These are phyloP conservation scores for Brachyopa scutellaris DNA, from an alignment of 2,888 invertebrate genomes.

Conservation along the genomic window DNA sequence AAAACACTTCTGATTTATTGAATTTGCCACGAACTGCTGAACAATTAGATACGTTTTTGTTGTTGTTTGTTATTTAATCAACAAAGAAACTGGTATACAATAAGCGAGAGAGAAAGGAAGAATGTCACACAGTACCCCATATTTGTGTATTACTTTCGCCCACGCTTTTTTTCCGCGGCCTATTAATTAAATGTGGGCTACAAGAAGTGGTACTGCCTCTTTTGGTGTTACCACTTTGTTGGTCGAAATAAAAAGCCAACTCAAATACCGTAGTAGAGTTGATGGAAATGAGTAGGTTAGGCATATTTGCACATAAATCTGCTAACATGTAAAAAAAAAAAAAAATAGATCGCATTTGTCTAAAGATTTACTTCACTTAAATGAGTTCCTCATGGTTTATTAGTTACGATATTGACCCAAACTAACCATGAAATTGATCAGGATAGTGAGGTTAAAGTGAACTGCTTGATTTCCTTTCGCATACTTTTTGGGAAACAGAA, in stretches of 20 bases:
- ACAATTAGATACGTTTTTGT: not conserved
- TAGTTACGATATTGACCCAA: too few species aligned
- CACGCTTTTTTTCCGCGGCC: not conserved
- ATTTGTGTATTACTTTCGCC: conserved; percentile 9
- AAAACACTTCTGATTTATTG: not conserved
- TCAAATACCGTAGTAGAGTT: conserved; percentile 19
- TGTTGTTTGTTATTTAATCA: not conserved
- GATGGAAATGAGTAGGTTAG: not conserved
- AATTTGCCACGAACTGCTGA: not conserved
- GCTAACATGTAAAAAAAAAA: too few species aligned
- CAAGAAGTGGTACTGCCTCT: conserved; percentile 10
- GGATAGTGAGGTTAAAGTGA: too few species aligned
- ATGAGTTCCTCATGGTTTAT: too few species aligned
- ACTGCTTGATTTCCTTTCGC: too few species aligned
- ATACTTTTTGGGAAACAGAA: too few species aligned
- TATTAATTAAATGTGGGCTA: conserved; percentile 24
- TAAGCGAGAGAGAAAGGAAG: not conserved
- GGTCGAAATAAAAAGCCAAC: not conserved
- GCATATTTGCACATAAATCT: conserved; percentile 11
- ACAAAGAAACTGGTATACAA: not conserved
- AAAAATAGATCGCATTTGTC: too few species aligned
- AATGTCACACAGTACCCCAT: conserved; percentile 22
- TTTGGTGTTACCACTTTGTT: not conserved
- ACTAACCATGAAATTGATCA: too few species aligned
- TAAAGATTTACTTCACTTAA: too few species aligned